Percentiles rank a stretch among this genome's conserved stretches.
Conservation (phyloP, 1,140 invertebrate genomes). For the Megathymus violae region DNA sequence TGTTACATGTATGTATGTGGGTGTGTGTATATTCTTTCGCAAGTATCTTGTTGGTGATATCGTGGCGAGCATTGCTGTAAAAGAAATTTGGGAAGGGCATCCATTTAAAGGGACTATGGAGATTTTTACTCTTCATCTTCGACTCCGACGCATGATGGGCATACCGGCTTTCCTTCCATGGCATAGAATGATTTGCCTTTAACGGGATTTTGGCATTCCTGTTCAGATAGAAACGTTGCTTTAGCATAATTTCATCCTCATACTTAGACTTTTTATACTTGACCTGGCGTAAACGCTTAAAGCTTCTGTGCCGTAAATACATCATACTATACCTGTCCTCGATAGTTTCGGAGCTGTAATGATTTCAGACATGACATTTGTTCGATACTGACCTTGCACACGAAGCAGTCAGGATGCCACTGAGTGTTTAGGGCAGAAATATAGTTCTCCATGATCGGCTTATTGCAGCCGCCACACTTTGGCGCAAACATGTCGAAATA, state of each 20-base stretch:
- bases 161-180: constrained; percentile 96
- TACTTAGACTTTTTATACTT: constrained; percentile 58
- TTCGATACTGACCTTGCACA: constrained; percentile 95
- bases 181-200: constrained; percentile 97
- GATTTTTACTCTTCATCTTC: constrained; percentile 92
- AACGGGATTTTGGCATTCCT: constrained; percentile 97
- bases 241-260: constrained; percentile 29
- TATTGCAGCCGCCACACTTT: constrained; percentile 98
- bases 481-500: constrained; percentile 99
- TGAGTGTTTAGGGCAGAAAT: constrained; percentile 98
- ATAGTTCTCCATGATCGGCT: constrained; percentile 99
- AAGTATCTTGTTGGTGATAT: constrained; percentile 36
- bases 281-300: constrained; percentile 61
- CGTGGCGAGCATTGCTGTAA: constrained; percentile 80
- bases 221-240: constrained; percentile 54
- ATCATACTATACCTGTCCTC: constrained; percentile 45
- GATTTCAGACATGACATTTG: not conserved
- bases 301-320: not conserved
- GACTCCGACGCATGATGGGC: constrained; percentile 94
- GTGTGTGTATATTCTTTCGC: constrained; percentile 52
- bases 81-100: constrained; percentile 62
- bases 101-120: constrained; percentile 49
- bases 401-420: constrained; percentile 99
- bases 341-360: not conserved
- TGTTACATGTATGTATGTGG: constrained; percentile 64